Evolutionary conservation across 2,797 vertebrate genomes (phyloP), one percentile per base, ranked within the genome.

Genomic region (Sebastes dallii): DNA sequence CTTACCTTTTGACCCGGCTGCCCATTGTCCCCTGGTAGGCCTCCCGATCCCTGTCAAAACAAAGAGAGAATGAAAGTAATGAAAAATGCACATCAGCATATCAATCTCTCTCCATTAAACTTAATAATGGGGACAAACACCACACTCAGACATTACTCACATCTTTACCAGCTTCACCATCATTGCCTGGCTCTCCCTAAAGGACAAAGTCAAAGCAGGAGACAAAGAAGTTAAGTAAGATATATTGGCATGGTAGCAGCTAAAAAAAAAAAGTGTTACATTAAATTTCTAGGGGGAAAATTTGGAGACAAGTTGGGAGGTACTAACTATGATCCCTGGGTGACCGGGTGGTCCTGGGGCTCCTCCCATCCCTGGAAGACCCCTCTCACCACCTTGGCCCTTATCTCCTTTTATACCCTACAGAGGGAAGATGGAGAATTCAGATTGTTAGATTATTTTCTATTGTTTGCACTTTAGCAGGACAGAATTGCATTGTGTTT

Each of bases 371-470:
- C 98, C 98, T 14, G 93, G 87, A 39, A 96, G 93, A 22, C 98
- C 98, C 84, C 97, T 95, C 70, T 98, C 98, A 64, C 98, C 98
- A 0, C 14, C 13, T 1, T 96, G 88, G 50, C 98, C 98, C 22
- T 97, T 95, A 46, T 99, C 98, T 36, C 98, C 98, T 88, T 97
- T 97, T 75, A 94, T 83, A 25, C 98, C 97, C 98, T 99, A 72
- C 0, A 34, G 6, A 80, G 22, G 24, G n/a, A 71, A 70, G 4
- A 56, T 25, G 4, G 1, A 69, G 16, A 32, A 54, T 29, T 30
- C 6, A 54, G 10, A 71, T 34, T 67, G 0, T 30, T 1, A 54
- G 8, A 71, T 34, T 67, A 0, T 34, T 4, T 50, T 60, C 2
- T 18, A 2, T 52, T 72, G 5, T 42, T 83, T 80, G 30, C 18